Conservation (phyloP, 1,140 invertebrate genomes). For the Wasmannia auropunctata region DNA sequence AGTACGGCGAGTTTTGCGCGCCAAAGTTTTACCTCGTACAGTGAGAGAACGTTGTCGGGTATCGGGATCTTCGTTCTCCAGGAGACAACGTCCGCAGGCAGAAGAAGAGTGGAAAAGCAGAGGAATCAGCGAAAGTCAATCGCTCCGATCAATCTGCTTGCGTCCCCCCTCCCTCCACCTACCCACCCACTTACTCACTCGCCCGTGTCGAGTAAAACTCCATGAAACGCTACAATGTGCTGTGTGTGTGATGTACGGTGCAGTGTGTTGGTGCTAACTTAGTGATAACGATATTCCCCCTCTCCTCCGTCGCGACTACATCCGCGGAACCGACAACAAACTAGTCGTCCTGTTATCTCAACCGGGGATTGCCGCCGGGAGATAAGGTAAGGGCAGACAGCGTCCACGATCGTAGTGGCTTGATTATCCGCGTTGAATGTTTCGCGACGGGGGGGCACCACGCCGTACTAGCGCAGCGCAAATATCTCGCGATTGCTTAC, state of each 20-base stretch:
- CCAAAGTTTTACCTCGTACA: neutral
- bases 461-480: neutral
- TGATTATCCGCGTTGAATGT: slow-evolving; percentile 6
- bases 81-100: neutral
- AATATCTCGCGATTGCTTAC: neutral
- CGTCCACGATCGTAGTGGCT: neutral
- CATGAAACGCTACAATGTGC: slow-evolving; percentile 78
- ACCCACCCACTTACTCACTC: neutral
- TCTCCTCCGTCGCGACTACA: slow-evolving; percentile 33
- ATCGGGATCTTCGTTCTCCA: neutral
- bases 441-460: slow-evolving; percentile 2
- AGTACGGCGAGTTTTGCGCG: slow-evolving; percentile 10
- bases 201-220: slow-evolving; percentile 14
- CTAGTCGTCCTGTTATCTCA: slow-evolving; percentile 57
- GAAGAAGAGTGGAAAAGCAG: neutral
- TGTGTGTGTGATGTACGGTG: slow-evolving; percentile 84
- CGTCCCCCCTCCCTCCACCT: neutral
- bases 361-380: slow-evolving; percentile 43
- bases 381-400: slow-evolving; percentile 62
- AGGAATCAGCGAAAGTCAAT: neutral
- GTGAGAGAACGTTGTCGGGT: neutral
- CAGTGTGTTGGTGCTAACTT: slow-evolving; percentile 84
- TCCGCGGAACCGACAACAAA: slow-evolving; percentile 14
- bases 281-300: slow-evolving; percentile 79
- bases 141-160: neutral